A percentile compares a stretch with the other conserved stretches of the same genome.
These are phyloP conservation scores for Drosophila quinaria DNA, from an alignment of 2,888 invertebrate genomes.

Conservation along the genomic window DNA sequence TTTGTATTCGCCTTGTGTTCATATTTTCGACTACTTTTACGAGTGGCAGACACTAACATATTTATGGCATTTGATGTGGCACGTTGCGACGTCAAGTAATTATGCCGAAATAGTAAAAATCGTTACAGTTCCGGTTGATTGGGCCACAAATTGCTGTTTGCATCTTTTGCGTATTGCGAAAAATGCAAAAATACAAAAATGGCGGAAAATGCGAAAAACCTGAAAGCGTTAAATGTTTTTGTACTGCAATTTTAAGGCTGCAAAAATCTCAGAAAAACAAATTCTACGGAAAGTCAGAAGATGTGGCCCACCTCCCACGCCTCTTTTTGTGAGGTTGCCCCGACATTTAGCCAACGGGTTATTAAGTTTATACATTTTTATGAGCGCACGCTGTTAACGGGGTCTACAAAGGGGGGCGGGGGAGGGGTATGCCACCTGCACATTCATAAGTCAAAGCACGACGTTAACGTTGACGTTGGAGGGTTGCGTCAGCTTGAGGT, in stretches of 20 bases:
- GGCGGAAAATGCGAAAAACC: constrained; percentile 5
- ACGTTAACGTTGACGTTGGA: constrained; percentile 19
- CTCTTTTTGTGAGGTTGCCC: constrained; percentile 11
- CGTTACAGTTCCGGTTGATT: constrained; percentile 70
- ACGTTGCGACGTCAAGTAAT: constrained; percentile 38
- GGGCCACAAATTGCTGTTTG: constrained; percentile 29
- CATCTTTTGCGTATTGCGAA: constrained; percentile 41
- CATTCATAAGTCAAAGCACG: constrained; percentile 67
- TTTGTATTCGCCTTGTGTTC: constrained; percentile 8
- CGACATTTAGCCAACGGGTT: constrained; percentile 45
- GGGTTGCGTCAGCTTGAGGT: constrained; percentile 33
- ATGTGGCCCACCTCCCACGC: constrained; percentile 1
- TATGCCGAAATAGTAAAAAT: constrained; percentile 41
- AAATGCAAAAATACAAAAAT: constrained; percentile 19
- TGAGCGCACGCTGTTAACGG: constrained; percentile 32
- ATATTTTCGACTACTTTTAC: constrained; percentile 30
- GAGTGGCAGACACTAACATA: constrained; percentile 45
- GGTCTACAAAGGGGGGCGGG: not conserved
- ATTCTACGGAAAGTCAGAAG: constrained; percentile 59
- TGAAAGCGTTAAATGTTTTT: constrained; percentile 57
- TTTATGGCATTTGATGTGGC: constrained; percentile 48
- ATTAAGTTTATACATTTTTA: constrained; percentile 62
- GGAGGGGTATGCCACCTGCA: constrained; percentile 11
- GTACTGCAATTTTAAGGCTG: constrained; percentile 29
- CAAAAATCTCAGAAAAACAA: constrained; percentile 45